phyloP scores from a whole-genome alignment of 2,113 vertebrate species.

The Rhegmatorhina hoffmannsi region DNA sequence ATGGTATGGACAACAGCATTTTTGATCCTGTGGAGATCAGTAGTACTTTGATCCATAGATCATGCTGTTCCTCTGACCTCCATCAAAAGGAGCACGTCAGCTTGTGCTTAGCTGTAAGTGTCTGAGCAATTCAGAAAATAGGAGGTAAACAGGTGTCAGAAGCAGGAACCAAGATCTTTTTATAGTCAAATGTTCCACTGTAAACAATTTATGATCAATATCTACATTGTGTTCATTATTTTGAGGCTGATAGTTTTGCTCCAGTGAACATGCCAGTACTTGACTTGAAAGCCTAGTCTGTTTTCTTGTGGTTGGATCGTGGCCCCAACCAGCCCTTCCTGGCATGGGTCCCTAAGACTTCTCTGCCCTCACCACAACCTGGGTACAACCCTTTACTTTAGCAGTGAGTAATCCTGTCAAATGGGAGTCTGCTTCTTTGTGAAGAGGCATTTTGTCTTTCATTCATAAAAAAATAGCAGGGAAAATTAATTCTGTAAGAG shows the following conservation, averaged over 20 bases:
- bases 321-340: constrained; percentile 67
- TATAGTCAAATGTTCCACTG: constrained; percentile 63
- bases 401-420: constrained; percentile 69
- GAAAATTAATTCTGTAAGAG: constrained; percentile 54
- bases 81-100: neutral
- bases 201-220: constrained; percentile 70
- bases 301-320: constrained; percentile 59
- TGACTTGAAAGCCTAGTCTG: constrained; percentile 72
- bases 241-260: constrained; percentile 66
- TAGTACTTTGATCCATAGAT: neutral
- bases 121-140: constrained; percentile 19
- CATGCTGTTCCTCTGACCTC: neutral
- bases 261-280: constrained; percentile 71
- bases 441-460: constrained; percentile 63
- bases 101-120: neutral
- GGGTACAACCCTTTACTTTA: constrained; percentile 73
- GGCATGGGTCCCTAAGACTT: constrained; percentile 57
- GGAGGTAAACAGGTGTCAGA: constrained; percentile 45
- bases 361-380: constrained; percentile 62
- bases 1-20: neutral
- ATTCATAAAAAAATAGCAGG: constrained; percentile 37
- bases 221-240: constrained; percentile 67
- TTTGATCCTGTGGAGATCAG: neutral
- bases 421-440: constrained; percentile 42
- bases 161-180: constrained; percentile 59